A percentile compares a stretch with the other conserved stretches of the same genome.
These are phyloP conservation scores for Sarcophaga variegata DNA, from an alignment of 2,888 invertebrate genomes.

Conservation along the genomic window DNA sequence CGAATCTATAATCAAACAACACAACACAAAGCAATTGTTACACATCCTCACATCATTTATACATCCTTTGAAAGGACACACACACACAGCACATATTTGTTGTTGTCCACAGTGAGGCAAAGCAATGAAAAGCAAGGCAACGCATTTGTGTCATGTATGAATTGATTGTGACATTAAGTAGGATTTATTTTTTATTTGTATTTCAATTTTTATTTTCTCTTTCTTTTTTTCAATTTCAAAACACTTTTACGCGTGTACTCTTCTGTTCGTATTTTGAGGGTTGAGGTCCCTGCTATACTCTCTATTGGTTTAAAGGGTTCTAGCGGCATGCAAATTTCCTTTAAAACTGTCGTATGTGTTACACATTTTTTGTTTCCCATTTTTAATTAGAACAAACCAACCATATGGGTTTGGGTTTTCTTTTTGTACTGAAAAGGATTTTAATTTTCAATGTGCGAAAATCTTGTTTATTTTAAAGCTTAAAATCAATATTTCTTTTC, in stretches of 20 bases:
- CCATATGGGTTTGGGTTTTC: conserved; percentile 55
- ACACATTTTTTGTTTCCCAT: conserved; percentile 15
- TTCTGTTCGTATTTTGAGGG: neutral
- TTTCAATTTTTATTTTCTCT: conserved; percentile 73
- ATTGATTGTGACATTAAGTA: conserved; percentile 81
- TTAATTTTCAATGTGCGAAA: conserved; percentile 61
- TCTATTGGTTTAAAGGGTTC: neutral
- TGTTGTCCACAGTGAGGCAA: conserved; percentile 51
- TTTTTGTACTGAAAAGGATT: neutral
- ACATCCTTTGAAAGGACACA: conserved; percentile 50
- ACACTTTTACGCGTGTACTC: conserved; percentile 68
- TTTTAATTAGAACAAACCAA: conserved; percentile 62
- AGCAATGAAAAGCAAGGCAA: neutral
- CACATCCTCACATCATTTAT: conserved; percentile 26
- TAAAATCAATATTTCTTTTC: conserved; percentile 55
- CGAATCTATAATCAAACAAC: conserved; percentile 60
- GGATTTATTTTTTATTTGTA: conserved; percentile 80
- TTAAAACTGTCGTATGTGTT: conserved; percentile 47
- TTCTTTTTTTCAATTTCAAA: conserved; percentile 57
- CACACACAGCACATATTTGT: conserved; percentile 1
- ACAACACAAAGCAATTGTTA: conserved; percentile 12
- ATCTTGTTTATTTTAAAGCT: conserved; percentile 74
- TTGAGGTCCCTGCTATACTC: conserved; percentile 61
- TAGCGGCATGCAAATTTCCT: conserved; percentile 65
- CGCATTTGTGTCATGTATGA: conserved; percentile 72